Conservation (phyloP, 2,113 vertebrate species). For the Syngnathus scovelli region DNA sequence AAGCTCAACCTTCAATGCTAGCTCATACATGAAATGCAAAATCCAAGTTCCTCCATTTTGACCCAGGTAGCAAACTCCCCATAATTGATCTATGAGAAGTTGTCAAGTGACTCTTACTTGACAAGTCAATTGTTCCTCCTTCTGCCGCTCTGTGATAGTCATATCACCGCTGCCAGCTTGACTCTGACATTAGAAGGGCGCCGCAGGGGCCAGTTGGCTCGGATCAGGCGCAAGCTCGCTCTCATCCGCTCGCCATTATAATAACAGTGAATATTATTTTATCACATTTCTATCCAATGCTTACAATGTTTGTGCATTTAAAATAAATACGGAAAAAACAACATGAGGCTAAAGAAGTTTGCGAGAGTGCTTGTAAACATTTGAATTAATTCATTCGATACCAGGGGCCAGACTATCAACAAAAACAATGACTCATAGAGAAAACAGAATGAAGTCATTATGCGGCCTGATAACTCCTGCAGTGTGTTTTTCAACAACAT, state of each 20-base stretch:
- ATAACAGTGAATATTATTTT: slow-evolving; percentile 34
- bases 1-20: slow-evolving; percentile 27
- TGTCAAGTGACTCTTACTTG: slow-evolving; percentile 53
- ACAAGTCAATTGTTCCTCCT: slow-evolving; percentile 48
- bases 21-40: neutral
- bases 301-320: neutral
- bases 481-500: too few relatives aligned
- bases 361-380: slow-evolving; percentile 37
- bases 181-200: slow-evolving; percentile 37
- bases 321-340: slow-evolving; percentile 26
- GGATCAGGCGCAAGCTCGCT: slow-evolving; percentile 4
- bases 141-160: slow-evolving; percentile 49
- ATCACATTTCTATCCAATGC: slow-evolving; percentile 36
- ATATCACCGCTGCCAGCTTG: slow-evolving; percentile 47
- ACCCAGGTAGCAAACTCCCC: slow-evolving; percentile 14
- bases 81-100: slow-evolving; percentile 51
- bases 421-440: slow-evolving; percentile 17
- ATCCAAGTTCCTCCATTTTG: too few relatives aligned
- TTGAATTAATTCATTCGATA: slow-evolving; percentile 34
- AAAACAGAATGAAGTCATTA: neutral
- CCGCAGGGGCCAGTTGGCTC: slow-evolving; percentile 31
- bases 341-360: slow-evolving; percentile 35
- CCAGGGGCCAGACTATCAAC: slow-evolving; percentile 24
- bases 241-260: slow-evolving; percentile 1
- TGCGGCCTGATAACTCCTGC: too few relatives aligned